These are phyloP conservation scores for Heterodera carotae DNA, from an alignment of 1,140 invertebrate genomes.

Conservation along the genomic window DNA sequence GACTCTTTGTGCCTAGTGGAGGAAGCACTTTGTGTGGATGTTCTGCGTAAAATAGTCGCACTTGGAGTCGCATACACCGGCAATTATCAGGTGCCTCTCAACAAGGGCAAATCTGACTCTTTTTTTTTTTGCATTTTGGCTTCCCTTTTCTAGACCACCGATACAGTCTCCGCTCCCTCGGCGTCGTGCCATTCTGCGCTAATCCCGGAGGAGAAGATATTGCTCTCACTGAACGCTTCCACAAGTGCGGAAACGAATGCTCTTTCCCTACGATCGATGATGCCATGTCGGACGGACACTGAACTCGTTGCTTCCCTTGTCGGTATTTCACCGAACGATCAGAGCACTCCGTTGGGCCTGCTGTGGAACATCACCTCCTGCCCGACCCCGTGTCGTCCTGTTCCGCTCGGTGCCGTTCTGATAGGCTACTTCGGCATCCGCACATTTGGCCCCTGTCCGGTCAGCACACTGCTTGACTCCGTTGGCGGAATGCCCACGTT, in stretches of 20 bases:
- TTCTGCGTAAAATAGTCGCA: constrained; percentile 80
- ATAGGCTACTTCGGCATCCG: constrained; percentile 83
- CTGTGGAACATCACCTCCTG: constrained; percentile 84
- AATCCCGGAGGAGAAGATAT: constrained; percentile 87
- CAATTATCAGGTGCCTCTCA: constrained; percentile 70
- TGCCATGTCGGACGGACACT: constrained; percentile 89
- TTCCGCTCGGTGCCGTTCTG: constrained; percentile 86
- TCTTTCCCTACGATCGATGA: constrained; percentile 73
- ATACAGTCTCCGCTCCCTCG: neutral
- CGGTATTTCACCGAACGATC: constrained; percentile 95
- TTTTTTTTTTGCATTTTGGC: neutral
- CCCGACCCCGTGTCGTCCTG: constrained; percentile 76
- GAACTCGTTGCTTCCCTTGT: constrained; percentile 95
- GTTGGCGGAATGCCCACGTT: constrained; percentile 92
- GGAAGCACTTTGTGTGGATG: constrained; percentile 78
- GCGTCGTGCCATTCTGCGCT: constrained; percentile 68
- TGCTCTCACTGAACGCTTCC: constrained; percentile 92
- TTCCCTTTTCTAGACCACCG: neutral
- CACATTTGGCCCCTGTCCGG: constrained; percentile 89
- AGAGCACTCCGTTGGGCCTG: constrained; percentile 91
- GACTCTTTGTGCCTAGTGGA: constrained; percentile 74
- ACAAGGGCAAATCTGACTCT: no score
- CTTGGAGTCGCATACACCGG: constrained; percentile 76
- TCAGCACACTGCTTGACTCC: constrained; percentile 88
- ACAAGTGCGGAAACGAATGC: constrained; percentile 90